Evolutionary conservation across 2,888 invertebrate species (phyloP).

Genomic region (Polyommatus iphigenia): DNA sequence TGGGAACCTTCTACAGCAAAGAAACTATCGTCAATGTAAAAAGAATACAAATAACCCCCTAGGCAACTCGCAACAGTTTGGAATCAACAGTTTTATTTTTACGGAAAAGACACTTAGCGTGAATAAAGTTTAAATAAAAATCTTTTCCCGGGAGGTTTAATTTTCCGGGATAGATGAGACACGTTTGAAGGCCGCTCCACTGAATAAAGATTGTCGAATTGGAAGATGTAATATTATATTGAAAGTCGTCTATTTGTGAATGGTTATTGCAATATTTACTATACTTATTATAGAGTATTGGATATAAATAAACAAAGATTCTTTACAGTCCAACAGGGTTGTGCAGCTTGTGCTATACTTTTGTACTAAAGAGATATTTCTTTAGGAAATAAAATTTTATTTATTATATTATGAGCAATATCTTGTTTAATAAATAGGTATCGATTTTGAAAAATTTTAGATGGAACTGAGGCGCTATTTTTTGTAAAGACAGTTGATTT

Average conservation of each 20-base stretch:
- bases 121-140: constrained; percentile 3
- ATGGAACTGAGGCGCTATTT: too few species aligned
- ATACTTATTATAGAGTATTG: too few species aligned
- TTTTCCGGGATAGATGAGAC: constrained; percentile 26
- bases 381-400: too few species aligned
- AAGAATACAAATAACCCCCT: background rate
- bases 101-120: background rate
- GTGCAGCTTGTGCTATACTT: too few species aligned
- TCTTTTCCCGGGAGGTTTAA: constrained; percentile 9
- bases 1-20: background rate
- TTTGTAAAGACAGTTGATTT: too few species aligned
- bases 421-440: too few species aligned
- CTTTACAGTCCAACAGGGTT: too few species aligned
- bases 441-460: too few species aligned
- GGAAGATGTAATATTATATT: background rate
- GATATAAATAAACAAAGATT: too few species aligned
- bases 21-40: background rate
- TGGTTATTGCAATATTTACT: background rate
- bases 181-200: background rate
- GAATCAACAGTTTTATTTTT: background rate
- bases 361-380: too few species aligned
- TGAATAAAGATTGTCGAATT: background rate
- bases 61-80: background rate
- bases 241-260: background rate
- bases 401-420: too few species aligned